Percentiles rank a stretch among this genome's conserved stretches.
Conservation (phyloP, 2,888 invertebrate genomes). For the Drosophila infuscata region DNA sequence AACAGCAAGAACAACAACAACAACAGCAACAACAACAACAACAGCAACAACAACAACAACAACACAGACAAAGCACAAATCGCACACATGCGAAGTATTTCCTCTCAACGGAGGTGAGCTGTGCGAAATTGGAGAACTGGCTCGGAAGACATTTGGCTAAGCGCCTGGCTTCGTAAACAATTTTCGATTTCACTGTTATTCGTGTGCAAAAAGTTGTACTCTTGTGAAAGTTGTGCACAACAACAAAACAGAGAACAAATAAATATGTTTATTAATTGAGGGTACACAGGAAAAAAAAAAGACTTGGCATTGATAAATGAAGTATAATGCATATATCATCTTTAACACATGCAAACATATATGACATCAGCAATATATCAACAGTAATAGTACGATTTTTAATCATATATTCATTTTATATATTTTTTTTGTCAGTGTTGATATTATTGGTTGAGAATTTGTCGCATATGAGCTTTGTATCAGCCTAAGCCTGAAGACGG, state of each 20-base stretch:
- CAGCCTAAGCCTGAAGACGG: conserved; percentile 30
- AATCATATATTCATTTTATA: no score
- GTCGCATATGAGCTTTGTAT: conserved; percentile 33
- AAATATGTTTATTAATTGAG: background rate
- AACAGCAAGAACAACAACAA: conserved; percentile 18
- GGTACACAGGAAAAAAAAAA: background rate
- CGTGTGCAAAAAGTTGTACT: conserved; percentile 68
- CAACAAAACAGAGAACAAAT: background rate
- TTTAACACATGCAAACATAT: background rate
- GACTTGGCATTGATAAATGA: background rate
- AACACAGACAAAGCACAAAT: conserved; percentile 15
- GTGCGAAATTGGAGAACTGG: conserved; percentile 61
- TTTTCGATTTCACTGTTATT: conserved; percentile 72
- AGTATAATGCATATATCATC: background rate
- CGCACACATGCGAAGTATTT: conserved; percentile 55
- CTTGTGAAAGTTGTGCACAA: conserved; percentile 59
- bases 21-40: conserved; percentile 16
- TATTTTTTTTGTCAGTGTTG: background rate
- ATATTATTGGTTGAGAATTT: conserved; percentile 36
- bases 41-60: conserved; percentile 12
- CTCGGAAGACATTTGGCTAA: conserved; percentile 79
- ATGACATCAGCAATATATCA: background rate
- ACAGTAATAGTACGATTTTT: background rate
- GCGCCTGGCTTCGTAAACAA: conserved; percentile 80
- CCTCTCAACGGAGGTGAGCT: conserved; percentile 56